Base-by-base conservation (phyloP, 2,113 vertebrate species). In the Chionodraco myersi region DNA sequence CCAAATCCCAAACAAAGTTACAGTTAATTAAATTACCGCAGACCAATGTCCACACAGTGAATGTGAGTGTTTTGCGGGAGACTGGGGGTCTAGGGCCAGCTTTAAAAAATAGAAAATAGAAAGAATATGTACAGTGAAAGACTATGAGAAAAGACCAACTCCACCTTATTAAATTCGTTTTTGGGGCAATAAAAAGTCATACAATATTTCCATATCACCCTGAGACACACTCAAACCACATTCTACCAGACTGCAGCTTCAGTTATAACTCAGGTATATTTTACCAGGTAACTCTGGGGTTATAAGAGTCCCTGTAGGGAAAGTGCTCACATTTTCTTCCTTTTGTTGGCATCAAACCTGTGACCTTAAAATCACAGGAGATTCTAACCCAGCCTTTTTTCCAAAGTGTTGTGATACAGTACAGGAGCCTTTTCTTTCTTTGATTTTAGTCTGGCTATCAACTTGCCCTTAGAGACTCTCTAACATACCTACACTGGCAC, bases 321-420 rank as follows among this genome's bases (percentile, higher is more conserved):
- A 84, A 80, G 51, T 65, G 45, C 72, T 76, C 70, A 47, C n/a
- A 71, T 88, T 89, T 86, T 84, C 77, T 82, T 76, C 71, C 70
- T 77, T 84, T 85, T 80, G 73, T 58, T 77, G 47, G 51, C 82
- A 72, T 90, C 83, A 78, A 77, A 90, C 60, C 51, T 23, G 44
- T 82, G 86, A 90, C 90, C 89, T 92, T 90, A 76, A 81, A 91
- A 86, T 84, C 86, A 66, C 85, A 63, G 64, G 85, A 83, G 85
- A 90, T 56, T 79, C 45, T 65, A 54, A 61, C 41, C 73, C 75
- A 65, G 58, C 81, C 73, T 76, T 80, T 84, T 84, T 79, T 77
- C 48, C 65, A 77, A 64, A 64, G 64, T 59, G 72, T 76, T 84
- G 72, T 84, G 81, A 86, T 80, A 87, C 73, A 61, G 72, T 80